phyloP scores from a whole-genome alignment of 1,140 invertebrate genomes.

The Lepidostoma basale region DNA sequence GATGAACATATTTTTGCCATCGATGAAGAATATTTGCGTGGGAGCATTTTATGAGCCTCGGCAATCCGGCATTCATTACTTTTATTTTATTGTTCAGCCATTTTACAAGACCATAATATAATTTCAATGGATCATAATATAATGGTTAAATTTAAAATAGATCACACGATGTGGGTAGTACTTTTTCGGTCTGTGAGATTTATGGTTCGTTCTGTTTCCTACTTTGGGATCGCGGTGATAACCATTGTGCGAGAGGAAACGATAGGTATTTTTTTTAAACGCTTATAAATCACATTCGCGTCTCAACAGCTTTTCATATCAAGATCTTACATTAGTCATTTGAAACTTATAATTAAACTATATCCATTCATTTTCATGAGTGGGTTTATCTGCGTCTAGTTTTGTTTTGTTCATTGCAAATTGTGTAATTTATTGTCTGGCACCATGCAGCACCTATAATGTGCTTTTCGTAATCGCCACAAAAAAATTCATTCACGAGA shows the following conservation, averaged over 20 bases:
- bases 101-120: background rate
- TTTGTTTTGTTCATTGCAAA: constrained; percentile 27
- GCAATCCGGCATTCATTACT: background rate
- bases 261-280: constrained; percentile 6
- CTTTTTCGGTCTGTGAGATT: constrained; percentile 24
- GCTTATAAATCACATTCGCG: constrained; percentile 42
- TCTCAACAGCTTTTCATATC: constrained; percentile 36
- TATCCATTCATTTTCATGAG: constrained; percentile 36
- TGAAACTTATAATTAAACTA: constrained; percentile 43
- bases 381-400: constrained; percentile 29
- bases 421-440: constrained; percentile 16
- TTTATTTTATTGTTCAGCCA: background rate
- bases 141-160: constrained; percentile 23
- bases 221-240: constrained; percentile 30
- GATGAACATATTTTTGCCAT: no score
- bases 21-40: no score
- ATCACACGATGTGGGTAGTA: constrained; percentile 19
- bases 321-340: constrained; percentile 43
- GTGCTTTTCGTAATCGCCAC: no score
- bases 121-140: background rate
- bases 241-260: constrained; percentile 10
- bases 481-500: no score
- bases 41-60: no score
- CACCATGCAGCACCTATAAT: background rate
- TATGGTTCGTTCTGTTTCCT: constrained; percentile 30